A percentile compares a stretch with the other conserved stretches of the same genome.
phyloP scores from a whole-genome alignment of 1,140 invertebrate species.

The Papilio helenus region DNA sequence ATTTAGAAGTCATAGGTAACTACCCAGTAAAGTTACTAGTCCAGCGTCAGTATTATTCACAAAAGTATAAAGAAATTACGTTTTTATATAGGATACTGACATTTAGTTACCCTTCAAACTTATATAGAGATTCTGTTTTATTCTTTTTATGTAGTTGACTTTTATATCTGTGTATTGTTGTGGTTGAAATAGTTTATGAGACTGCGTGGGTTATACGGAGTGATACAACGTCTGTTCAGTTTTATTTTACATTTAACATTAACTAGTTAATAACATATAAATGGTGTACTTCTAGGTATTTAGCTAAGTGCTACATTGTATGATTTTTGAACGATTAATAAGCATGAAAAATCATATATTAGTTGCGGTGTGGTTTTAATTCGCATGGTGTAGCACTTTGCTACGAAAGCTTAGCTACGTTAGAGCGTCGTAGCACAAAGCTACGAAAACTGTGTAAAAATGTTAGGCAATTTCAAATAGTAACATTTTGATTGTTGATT shows the following conservation, averaged over 20 bases:
- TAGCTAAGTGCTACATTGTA: not conserved
- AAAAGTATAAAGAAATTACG: not conserved
- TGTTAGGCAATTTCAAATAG: too few relatives aligned
- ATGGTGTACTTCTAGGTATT: not conserved
- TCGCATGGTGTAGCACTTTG: not conserved
- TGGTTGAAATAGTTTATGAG: conserved; percentile 21
- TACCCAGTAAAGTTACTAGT: not conserved
- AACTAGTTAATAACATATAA: conserved; percentile 12
- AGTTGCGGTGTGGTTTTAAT: not conserved
- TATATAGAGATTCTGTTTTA: not conserved
- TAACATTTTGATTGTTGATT: not conserved
- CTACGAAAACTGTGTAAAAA: not conserved
- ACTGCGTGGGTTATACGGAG: conserved; percentile 11
- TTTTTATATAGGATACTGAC: not conserved
- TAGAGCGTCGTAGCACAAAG: not conserved
- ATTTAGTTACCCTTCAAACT: conserved; percentile 7
- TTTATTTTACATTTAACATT: conserved; percentile 5
- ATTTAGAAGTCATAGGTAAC: too few relatives aligned
- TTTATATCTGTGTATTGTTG: conserved; percentile 5
- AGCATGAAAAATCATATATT: not conserved
- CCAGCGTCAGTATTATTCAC: not conserved
- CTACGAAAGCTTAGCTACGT: not conserved
- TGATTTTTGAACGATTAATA: not conserved
- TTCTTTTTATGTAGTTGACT: conserved; percentile 1
- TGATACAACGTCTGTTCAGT: not conserved